These are phyloP conservation scores for Parauchenoglanis ngamensis DNA, from an alignment of 2,797 vertebrate genomes.

Conservation along the genomic window DNA sequence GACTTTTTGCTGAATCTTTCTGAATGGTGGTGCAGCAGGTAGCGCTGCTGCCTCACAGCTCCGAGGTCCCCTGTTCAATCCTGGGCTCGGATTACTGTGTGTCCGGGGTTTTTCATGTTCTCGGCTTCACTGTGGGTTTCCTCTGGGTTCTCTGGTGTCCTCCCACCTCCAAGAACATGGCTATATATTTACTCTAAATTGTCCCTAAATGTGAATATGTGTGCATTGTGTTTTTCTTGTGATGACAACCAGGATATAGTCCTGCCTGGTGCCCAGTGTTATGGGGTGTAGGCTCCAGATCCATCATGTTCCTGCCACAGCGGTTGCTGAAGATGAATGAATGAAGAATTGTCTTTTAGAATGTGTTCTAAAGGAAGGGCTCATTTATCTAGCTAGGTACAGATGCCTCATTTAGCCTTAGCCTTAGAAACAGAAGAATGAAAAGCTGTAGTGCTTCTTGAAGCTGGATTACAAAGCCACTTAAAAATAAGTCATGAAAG, in stretches of 20 bases:
- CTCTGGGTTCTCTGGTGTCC: not conserved
- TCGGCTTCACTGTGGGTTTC: not conserved
- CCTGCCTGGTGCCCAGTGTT: not conserved
- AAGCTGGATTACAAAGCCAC: constrained; percentile 27
- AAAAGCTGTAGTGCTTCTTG: constrained; percentile 38
- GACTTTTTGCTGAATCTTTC: not conserved
- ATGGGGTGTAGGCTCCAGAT: not conserved
- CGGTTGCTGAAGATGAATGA: not conserved
- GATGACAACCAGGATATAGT: not conserved
- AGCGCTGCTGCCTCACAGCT: not conserved
- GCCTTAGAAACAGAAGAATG: constrained; percentile 14
- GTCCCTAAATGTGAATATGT: not conserved
- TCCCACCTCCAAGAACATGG: not conserved
- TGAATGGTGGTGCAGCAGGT: not conserved
- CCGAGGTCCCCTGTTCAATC: no score
- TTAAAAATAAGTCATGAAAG: constrained; percentile 55
- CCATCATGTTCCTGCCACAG: not conserved
- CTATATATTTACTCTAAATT: not conserved
- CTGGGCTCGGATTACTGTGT: not conserved
- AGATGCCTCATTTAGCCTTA: constrained; percentile 36
- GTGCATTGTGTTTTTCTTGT: not conserved
- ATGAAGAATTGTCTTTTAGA: not conserved
- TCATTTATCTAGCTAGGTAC: constrained; percentile 15
- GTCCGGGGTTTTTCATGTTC: not conserved
- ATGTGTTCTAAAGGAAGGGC: not conserved